Conservation (phyloP, 2,888 invertebrate species). For the Ischnus inquisitorius region DNA sequence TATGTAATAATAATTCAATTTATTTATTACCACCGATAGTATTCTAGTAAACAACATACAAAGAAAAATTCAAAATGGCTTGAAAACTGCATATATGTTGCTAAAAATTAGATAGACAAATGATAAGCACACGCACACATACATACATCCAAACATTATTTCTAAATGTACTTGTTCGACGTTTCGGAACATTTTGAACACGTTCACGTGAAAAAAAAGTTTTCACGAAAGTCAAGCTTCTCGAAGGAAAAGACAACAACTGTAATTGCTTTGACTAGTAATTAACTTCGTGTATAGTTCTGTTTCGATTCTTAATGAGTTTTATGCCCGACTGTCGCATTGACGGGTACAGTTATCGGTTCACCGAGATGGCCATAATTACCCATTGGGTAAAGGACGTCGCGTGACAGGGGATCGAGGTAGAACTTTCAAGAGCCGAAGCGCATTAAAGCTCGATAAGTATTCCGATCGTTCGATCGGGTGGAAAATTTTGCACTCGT, state of each 20-base stretch:
- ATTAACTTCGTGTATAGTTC: neutral
- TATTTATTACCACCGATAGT: no score
- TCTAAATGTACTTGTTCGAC: no score
- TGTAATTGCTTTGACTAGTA: neutral
- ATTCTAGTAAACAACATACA: no score
- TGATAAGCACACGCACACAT: no score
- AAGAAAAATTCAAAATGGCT: no score
- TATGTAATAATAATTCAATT: no score
- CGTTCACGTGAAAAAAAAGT: neutral
- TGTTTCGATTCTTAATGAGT: constrained; percentile 3
- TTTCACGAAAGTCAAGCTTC: no score
- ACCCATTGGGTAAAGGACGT: constrained; percentile 5
- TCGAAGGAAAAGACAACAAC: neutral
- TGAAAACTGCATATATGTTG: no score
- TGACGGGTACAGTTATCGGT: constrained; percentile 2
- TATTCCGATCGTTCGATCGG: constrained; percentile 20
- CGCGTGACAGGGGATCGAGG: neutral
- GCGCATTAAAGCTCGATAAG: constrained; percentile 18
- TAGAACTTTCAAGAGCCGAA: neutral
- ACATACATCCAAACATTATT: no score
- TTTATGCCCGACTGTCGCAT: neutral
- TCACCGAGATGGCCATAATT: neutral
- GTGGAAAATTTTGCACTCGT: constrained; percentile 36
- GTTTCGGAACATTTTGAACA: neutral
- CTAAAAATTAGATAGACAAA: no score